Conservation (phyloP, 2,113 vertebrate species). For the Hyaena hyaena region DNA sequence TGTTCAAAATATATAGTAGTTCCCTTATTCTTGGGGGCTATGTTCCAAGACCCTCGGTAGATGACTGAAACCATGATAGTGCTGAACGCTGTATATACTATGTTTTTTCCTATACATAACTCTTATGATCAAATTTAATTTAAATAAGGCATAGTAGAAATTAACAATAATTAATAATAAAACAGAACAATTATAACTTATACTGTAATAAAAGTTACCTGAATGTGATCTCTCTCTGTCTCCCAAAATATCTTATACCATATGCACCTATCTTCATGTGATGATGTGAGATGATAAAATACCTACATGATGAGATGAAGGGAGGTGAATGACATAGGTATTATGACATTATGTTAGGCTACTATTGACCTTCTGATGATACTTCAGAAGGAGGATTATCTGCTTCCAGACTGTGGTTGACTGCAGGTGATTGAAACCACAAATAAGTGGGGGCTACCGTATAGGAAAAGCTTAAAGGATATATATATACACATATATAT, state of each 20-base stretch:
- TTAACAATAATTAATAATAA: neutral
- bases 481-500: neutral
- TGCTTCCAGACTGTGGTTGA: neutral
- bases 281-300: neutral
- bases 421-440: neutral
- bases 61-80: neutral
- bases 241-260: neutral
- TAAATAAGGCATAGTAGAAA: neutral
- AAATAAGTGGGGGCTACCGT: neutral
- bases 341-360: neutral
- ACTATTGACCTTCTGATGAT: neutral
- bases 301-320: neutral
- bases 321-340: neutral
- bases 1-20: neutral
- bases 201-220: neutral
- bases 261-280: neutral
- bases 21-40: neutral
- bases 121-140: neutral
- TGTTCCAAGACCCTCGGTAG: neutral
- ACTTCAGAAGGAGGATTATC: neutral
- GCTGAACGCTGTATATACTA: neutral
- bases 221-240: neutral
- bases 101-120: neutral
- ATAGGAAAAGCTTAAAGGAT: neutral
- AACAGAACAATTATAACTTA: neutral